A percentile compares a stretch with the other conserved stretches of the same genome.
Evolutionary conservation across 2,797 vertebrate species (phyloP).

Genomic region (Echiichthys vipera): DNA sequence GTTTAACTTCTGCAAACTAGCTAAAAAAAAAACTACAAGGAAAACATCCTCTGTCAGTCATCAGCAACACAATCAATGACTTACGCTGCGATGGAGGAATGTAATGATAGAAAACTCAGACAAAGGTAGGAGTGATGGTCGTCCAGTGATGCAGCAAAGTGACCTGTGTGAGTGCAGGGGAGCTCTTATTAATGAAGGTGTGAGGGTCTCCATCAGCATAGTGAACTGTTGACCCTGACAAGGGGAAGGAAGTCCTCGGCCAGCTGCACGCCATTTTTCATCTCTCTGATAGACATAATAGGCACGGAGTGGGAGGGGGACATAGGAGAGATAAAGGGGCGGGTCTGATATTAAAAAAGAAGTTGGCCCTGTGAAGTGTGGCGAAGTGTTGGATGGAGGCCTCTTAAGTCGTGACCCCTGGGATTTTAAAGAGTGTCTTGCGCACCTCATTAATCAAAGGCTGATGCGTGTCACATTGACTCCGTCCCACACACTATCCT

Average conservation of each 20-base stretch:
- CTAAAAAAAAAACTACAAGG: background rate
- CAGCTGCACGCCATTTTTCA: constrained; percentile 83
- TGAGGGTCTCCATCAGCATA: constrained; percentile 79
- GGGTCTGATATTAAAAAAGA: constrained; percentile 59
- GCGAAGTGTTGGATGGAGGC: constrained; percentile 73
- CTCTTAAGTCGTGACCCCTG: constrained; percentile 71
- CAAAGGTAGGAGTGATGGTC: constrained; percentile 47
- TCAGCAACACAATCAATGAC: background rate
- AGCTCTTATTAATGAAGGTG: constrained; percentile 71
- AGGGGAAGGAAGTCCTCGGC: constrained; percentile 76
- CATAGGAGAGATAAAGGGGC: constrained; percentile 28
- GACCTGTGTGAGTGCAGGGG: constrained; percentile 70
- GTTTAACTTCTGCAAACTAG: background rate
- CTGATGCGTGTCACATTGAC: constrained; percentile 69
- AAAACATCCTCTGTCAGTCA: constrained; percentile 10
- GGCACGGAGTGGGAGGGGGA: constrained; percentile 6
- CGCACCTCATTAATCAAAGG: constrained; percentile 80
- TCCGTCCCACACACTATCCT: constrained; percentile 22
- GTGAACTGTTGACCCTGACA: constrained; percentile 81
- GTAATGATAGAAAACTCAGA: constrained; percentile 35
- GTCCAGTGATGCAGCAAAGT: constrained; percentile 55
- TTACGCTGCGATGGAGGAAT: constrained; percentile 8
- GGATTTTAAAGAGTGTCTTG: constrained; percentile 76
- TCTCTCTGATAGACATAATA: constrained; percentile 71
- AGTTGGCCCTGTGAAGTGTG: constrained; percentile 72